Base-by-base conservation (phyloP, 1,140 invertebrate genomes). In the Papilio machaon region DNA sequence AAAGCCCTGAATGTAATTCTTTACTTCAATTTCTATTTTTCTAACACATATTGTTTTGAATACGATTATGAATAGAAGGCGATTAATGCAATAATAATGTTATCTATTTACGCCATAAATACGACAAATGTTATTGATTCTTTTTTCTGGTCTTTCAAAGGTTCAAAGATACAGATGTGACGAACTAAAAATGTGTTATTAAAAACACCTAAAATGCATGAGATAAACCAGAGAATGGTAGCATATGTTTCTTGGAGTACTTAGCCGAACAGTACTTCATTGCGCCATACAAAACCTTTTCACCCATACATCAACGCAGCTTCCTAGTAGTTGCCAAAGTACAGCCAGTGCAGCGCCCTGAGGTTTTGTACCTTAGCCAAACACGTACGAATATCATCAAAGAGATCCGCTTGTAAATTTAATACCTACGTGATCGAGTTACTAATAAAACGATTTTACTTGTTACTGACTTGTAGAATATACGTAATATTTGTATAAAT, bases 391-490 rank as follows among this genome's bases (percentile, higher is more conserved):
- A 84, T 85, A 83, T 87, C 89, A 91, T 92, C 90, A 90, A 91
- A 89, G 88, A 91, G 89, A 90, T 91, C 90, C 90, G 91, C 88
- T 87, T 90, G 86, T 86, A 86, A 88, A 90, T 90, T 79, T 79
- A 79, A 70, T 79, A 79, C 77, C 77, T 79, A 90, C 90, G 91
- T 91, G 91, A 91, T 85, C 83, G 85, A 81, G 86, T 88, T 90
- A 89, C 86, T 83, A 85, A 90, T 90, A 85, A 86, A 81, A 84
- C 82, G 80, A 81, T 80, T 88, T 87, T 89, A 86, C 86, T 87
- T 83, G 82, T 82, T 80, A 84, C 82, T 81, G 77, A 80, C 58
- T 75, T 80, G 85, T 86, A 47, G 84, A 87, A 87, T 84, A 83
- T 78, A 80, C 81, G 79, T 80, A 79, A 64, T 79, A 30, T 67